Conservation (phyloP, 2,888 invertebrate genomes). For the Autographa pulchrina region DNA sequence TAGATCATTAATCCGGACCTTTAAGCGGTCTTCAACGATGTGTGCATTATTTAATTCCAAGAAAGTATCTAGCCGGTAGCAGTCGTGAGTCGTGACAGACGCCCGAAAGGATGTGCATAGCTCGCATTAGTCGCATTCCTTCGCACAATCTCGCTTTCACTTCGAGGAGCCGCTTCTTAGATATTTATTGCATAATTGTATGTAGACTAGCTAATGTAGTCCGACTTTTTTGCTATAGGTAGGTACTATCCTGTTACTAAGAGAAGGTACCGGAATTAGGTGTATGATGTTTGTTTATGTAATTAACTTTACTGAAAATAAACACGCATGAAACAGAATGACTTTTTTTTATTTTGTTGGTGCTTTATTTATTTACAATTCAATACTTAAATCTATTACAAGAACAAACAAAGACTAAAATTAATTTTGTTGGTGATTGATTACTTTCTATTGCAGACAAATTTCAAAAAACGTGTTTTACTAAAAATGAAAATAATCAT, state of each 20-base stretch:
- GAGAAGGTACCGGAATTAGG: neutral
- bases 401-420: no score
- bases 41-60: constrained; percentile 34
- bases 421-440: no score
- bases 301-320: no score
- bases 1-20: constrained; percentile 2
- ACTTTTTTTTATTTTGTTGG: no score
- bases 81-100: constrained; percentile 62
- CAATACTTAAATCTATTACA: no score
- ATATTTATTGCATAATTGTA: constrained; percentile 66
- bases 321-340: no score
- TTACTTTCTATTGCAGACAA: no score
- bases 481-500: no score
- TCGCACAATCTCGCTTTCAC: constrained; percentile 64
- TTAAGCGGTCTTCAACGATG: neutral
- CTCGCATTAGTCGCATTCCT: constrained; percentile 63
- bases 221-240: constrained; percentile 29
- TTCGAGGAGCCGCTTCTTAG: constrained; percentile 55
- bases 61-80: constrained; percentile 49
- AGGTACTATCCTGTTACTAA: neutral
- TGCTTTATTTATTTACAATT: no score
- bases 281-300: neutral
- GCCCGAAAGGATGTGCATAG: constrained; percentile 67
- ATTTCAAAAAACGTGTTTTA: no score
- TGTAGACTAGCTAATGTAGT: constrained; percentile 47